Evolutionary conservation across 2,888 invertebrate species (phyloP).

Genomic region (Bombylius major): DNA sequence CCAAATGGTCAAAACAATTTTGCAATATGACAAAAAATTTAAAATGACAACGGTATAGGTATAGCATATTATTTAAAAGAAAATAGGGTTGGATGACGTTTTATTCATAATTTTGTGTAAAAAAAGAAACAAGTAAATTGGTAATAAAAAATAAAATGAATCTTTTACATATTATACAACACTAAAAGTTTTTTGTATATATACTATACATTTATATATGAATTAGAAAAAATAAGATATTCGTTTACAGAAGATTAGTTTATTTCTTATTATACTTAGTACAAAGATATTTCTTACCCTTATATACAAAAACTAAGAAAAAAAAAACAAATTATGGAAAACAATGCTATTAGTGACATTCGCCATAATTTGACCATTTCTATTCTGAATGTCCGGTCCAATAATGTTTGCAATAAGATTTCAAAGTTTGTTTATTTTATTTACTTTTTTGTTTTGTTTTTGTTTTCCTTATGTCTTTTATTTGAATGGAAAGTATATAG

Average conservation of each 20-base stretch:
- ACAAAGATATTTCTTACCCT: background rate
- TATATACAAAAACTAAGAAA: slow-evolving; percentile 2
- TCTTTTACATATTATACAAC: too few species aligned
- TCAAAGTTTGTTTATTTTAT: slow-evolving; percentile 11
- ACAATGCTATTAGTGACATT: slow-evolving; percentile 13
- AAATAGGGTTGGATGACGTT: slow-evolving; percentile 6
- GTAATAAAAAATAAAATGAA: too few species aligned
- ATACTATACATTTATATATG: too few species aligned
- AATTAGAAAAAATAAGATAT: too few species aligned
- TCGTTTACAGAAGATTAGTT: too few species aligned
- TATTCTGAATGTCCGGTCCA: slow-evolving; percentile 23
- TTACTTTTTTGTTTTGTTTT: background rate
- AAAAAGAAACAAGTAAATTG: too few species aligned
- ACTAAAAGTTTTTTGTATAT: too few species aligned
- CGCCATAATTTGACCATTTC: slow-evolving; percentile 24
- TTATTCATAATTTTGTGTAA: background rate
- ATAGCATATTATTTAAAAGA: background rate
- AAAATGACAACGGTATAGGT: slow-evolving; percentile 5
- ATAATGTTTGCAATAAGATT: slow-evolving; percentile 20
- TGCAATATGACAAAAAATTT: slow-evolving; percentile 7
- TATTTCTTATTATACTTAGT: too few species aligned
- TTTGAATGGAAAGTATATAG: background rate
- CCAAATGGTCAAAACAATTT: slow-evolving; percentile 7
- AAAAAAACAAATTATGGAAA: background rate
- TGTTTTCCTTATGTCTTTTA: too few species aligned